Evolutionary conservation across 2,113 vertebrate species (phyloP).

Genomic region (Strigops habroptila): DNA sequence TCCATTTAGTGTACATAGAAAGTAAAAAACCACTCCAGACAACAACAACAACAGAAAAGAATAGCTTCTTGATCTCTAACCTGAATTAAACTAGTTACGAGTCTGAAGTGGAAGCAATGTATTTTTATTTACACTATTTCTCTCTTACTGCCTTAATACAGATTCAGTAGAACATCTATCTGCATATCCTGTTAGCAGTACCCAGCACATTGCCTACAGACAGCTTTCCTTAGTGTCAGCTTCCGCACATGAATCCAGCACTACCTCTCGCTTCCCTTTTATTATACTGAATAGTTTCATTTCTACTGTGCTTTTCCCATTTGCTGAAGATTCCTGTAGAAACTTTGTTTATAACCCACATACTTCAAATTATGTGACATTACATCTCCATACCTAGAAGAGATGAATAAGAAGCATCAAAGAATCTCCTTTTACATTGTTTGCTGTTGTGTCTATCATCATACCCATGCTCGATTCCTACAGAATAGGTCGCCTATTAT

Average conservation of each 20-base stretch:
- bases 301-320: background rate
- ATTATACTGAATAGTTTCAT: background rate
- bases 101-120: background rate
- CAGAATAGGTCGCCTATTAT: background rate
- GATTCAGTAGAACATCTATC: background rate
- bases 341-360: background rate
- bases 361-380: background rate
- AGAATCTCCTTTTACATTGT: background rate
- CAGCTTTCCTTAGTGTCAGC: background rate
- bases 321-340: background rate
- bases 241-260: rapidly evolving
- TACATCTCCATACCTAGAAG: background rate
- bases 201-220: background rate
- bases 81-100: background rate
- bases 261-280: background rate
- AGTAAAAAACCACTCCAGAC: background rate
- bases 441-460: background rate
- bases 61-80: background rate
- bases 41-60: background rate
- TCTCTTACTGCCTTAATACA: background rate
- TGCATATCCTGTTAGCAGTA: background rate
- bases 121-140: background rate
- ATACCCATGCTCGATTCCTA: background rate
- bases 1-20: background rate
- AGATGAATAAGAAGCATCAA: background rate